phyloP scores from a whole-genome alignment of 2,888 invertebrate genomes.

The Cerceris rybyensis region DNA sequence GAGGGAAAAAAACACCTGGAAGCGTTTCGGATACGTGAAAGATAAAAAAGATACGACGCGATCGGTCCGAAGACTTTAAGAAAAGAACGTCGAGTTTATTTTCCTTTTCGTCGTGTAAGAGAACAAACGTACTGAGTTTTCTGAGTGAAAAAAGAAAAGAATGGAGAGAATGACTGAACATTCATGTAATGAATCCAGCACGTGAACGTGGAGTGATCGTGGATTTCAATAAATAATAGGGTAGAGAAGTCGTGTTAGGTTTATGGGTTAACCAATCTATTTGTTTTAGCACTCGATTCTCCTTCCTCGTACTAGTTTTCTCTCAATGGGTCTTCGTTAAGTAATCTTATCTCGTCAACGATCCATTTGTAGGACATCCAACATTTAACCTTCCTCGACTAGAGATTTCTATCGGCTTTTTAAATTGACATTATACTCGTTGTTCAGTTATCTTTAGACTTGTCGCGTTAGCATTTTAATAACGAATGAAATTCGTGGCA shows the following conservation, averaged over 20 bases:
- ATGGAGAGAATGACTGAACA: not conserved
- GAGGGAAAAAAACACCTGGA: not conserved
- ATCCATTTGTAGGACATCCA: not conserved
- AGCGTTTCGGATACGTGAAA: not conserved
- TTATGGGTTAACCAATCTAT: slow-evolving; percentile 55
- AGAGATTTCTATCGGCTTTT: not conserved
- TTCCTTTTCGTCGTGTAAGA: not conserved
- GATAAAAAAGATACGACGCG: no score
- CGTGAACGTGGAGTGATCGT: slow-evolving; percentile 43
- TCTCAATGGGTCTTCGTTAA: slow-evolving; percentile 18
- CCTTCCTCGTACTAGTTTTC: slow-evolving; percentile 1
- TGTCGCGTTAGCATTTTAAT: not conserved
- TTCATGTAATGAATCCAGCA: slow-evolving; percentile 25
- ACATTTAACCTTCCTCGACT: not conserved
- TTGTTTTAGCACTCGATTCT: slow-evolving; percentile 41
- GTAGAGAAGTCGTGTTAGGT: slow-evolving; percentile 26
- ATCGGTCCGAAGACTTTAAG: no score
- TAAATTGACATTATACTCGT: not conserved
- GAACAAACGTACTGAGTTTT: not conserved
- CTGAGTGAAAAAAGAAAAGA: not conserved
- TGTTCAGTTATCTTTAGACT: not conserved
- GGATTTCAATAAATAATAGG: slow-evolving; percentile 40
- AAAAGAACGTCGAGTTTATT: no score
- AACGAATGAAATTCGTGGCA: no score
- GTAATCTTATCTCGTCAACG: slow-evolving; percentile 36